Percentiles rank a stretch among this genome's conserved stretches.
Conservation (phyloP, 1,140 invertebrate species). For the Bombus superbus region DNA sequence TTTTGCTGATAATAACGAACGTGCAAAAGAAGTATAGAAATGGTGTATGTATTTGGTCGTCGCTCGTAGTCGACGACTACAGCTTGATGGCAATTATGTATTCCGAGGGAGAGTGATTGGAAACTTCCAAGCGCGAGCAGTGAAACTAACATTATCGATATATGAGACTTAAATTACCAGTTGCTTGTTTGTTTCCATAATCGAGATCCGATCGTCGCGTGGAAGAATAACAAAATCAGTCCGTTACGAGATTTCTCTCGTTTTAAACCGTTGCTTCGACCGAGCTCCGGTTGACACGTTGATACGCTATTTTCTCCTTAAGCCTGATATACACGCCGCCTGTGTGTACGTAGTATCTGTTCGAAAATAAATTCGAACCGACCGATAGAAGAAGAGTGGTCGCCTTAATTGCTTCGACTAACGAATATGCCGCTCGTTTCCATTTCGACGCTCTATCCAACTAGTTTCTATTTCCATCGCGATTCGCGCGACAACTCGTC, state of each 20-base stretch:
- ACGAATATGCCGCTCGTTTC: neutral
- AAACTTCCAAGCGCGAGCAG: neutral
- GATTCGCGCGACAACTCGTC: neutral
- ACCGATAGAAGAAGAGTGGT: neutral
- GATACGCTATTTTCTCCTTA: neutral
- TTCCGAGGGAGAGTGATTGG: neutral
- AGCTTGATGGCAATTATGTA: neutral
- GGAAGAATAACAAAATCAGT: neutral
- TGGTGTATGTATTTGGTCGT: neutral
- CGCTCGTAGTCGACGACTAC: neutral
- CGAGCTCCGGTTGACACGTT: neutral
- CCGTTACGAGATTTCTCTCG: neutral
- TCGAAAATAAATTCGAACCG: conserved; percentile 1
- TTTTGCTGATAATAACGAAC: neutral
- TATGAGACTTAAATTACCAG: neutral
- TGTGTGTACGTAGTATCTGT: neutral
- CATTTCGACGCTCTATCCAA: neutral
- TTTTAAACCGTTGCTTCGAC: neutral
- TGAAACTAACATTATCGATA: neutral
- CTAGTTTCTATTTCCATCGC: conserved; percentile 20
- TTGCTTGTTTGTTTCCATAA: neutral
- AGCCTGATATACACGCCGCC: neutral
- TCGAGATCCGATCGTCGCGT: neutral
- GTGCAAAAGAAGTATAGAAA: neutral
- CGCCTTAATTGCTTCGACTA: neutral